Evolutionary conservation across 2,888 invertebrate genomes (phyloP).

Genomic region (Papilio gigon): DNA sequence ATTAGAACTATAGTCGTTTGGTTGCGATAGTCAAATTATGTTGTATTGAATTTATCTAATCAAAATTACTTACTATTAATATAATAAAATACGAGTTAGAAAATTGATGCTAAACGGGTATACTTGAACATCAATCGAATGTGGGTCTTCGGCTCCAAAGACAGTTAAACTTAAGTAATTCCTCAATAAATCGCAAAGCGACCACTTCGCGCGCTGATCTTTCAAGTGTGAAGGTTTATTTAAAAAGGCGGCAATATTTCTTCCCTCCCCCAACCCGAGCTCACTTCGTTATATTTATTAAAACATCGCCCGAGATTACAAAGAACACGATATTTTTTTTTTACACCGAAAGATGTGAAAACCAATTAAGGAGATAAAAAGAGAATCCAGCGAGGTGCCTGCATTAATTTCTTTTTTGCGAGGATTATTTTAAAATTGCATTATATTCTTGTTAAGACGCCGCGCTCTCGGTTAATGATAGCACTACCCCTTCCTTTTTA

Average conservation of each 20-base stretch:
- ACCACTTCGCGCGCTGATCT: constrained; percentile 74
- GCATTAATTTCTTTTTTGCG: constrained; percentile 83
- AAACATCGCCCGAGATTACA: constrained; percentile 82
- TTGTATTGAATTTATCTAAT: background rate
- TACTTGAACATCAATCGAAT: background rate
- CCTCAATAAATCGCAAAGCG: constrained; percentile 76
- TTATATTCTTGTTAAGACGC: constrained; percentile 82
- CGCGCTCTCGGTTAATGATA: constrained; percentile 79
- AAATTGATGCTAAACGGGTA: background rate
- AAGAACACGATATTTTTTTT: constrained; percentile 81
- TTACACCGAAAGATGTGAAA: constrained; percentile 83
- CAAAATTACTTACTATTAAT: background rate
- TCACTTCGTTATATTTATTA: constrained; percentile 83
- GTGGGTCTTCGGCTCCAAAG: background rate
- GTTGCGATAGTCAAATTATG: background rate
- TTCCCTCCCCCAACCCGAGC: constrained; percentile 64
- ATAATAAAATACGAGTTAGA: background rate
- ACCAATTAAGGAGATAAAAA: constrained; percentile 84
- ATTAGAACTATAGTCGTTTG: background rate
- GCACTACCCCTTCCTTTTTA: constrained; percentile 81
- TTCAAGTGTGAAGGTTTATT: constrained; percentile 81
- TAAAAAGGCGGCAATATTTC: constrained; percentile 78
- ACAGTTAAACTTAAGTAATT: constrained; percentile 69
- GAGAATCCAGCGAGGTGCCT: constrained; percentile 81
- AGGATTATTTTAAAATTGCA: constrained; percentile 83